These are phyloP conservation scores for Ceratotherium simum DNA, from an alignment of 2,113 vertebrate genomes.

Conservation along the genomic window DNA sequence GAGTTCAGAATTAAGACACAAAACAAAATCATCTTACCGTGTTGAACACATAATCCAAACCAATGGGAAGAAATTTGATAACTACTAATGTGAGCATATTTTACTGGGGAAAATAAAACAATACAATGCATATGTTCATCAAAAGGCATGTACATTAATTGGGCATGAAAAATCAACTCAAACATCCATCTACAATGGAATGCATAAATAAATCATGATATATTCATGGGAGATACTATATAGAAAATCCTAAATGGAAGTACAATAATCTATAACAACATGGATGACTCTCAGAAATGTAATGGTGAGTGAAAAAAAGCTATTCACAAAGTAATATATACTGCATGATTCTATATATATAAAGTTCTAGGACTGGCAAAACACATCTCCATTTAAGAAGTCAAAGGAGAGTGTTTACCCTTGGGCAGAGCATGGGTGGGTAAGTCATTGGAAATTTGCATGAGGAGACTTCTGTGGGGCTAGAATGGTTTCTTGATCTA, in stretches of 20 bases:
- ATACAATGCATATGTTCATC: background rate
- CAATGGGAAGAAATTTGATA: conserved; percentile 25
- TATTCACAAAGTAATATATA: background rate
- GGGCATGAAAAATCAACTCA: background rate
- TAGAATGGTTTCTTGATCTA: background rate
- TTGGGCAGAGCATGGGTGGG: background rate
- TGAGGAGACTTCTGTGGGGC: background rate
- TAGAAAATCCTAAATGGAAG: background rate
- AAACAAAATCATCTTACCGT: conserved; percentile 44
- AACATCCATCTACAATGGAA: background rate
- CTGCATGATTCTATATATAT: background rate
- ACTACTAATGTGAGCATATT: conserved; percentile 7
- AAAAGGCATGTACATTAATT: background rate
- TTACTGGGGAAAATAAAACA: conserved; percentile 3
- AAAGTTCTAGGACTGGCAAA: background rate
- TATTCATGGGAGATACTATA: background rate
- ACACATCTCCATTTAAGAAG: background rate
- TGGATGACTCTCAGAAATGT: background rate
- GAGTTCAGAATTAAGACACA: conserved; percentile 3
- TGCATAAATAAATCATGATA: background rate
- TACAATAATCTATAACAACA: background rate
- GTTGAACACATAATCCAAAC: conserved; percentile 2
- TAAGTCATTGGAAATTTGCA: background rate
- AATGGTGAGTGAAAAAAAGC: background rate
- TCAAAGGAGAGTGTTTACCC: background rate